Evolutionary conservation across 2,888 invertebrate genomes (phyloP).

Genomic region (Diplolepis rosae): DNA sequence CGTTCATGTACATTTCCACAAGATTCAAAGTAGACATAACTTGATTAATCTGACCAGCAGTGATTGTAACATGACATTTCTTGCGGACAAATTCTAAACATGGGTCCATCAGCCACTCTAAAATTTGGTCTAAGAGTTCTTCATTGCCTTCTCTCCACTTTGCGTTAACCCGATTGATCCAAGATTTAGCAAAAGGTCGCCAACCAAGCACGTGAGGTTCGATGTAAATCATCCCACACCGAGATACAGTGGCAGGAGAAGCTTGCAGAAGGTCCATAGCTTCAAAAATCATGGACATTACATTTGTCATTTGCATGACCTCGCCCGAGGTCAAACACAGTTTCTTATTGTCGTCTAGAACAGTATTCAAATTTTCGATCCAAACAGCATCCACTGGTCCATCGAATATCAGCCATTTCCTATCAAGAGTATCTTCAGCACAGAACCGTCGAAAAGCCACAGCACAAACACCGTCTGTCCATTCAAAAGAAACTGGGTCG

Average conservation of each 20-base stretch:
- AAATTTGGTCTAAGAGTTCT: constrained; percentile 78
- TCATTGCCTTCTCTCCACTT: constrained; percentile 80
- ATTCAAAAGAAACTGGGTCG: constrained; percentile 93
- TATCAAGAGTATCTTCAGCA: constrained; percentile 82
- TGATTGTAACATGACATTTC: constrained; percentile 79
- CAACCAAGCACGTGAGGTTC: constrained; percentile 90
- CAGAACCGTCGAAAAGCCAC: constrained; percentile 86
- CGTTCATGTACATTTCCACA: constrained; percentile 85
- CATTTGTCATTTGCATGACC: constrained; percentile 86
- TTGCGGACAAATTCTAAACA: constrained; percentile 83
- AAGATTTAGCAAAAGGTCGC: constrained; percentile 86
- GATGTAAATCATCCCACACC: constrained; percentile 94
- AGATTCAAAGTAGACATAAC: constrained; percentile 83
- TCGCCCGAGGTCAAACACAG: constrained; percentile 91
- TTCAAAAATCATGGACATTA: constrained; percentile 92
- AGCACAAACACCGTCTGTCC: constrained; percentile 91
- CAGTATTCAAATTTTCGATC: constrained; percentile 94
- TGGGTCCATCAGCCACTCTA: constrained; percentile 88
- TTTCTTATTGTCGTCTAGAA: constrained; percentile 91
- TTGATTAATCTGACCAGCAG: constrained; percentile 83
- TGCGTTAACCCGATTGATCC: constrained; percentile 81
- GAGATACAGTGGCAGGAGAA: constrained; percentile 90
- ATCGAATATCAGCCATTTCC: constrained; percentile 95
- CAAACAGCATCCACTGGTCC: constrained; percentile 93
- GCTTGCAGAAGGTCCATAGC: constrained; percentile 90